These are phyloP conservation scores for Procambarus virginalis DNA, from an alignment of 1,140 invertebrate genomes.

Conservation along the genomic window DNA sequence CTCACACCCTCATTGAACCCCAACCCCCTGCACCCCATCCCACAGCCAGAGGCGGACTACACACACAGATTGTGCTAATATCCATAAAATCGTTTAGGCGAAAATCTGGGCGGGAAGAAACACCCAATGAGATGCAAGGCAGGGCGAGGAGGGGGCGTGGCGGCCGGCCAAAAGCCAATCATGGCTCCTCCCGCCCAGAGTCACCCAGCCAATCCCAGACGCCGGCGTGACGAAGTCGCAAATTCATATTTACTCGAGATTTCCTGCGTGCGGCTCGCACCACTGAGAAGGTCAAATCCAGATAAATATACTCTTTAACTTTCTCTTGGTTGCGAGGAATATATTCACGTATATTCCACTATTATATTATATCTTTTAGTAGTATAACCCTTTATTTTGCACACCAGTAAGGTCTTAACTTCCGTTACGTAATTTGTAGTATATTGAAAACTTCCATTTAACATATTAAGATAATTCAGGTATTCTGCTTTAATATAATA, in stretches of 20 bases:
- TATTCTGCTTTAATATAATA: too few relatives aligned
- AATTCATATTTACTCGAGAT: conserved; percentile 31
- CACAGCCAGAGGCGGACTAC: not conserved
- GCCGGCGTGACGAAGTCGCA: conserved; percentile 25
- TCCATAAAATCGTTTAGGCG: conserved; percentile 61
- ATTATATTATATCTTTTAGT: too few relatives aligned
- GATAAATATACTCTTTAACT: not conserved
- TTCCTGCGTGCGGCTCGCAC: not conserved
- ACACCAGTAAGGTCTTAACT: too few relatives aligned
- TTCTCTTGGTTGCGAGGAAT: not conserved
- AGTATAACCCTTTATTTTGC: too few relatives aligned
- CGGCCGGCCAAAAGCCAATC: conserved; percentile 50
- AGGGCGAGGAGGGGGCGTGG: conserved; percentile 17
- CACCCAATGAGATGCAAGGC: conserved; percentile 30
- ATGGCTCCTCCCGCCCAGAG: conserved; percentile 49
- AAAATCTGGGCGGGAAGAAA: conserved; percentile 43
- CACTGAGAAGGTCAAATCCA: not conserved
- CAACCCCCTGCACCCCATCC: not conserved
- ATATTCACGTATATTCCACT: not conserved
- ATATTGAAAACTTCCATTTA: too few relatives aligned
- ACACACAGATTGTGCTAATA: conserved; percentile 38
- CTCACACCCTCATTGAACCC: not conserved
- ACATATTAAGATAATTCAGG: too few relatives aligned
- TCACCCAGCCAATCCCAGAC: conserved; percentile 6
- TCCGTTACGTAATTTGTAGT: too few relatives aligned